Percentiles rank a stretch among this genome's conserved stretches.
Evolutionary conservation across 2,113 vertebrate genomes (phyloP).

Genomic region (Cercopithecus mona): DNA sequence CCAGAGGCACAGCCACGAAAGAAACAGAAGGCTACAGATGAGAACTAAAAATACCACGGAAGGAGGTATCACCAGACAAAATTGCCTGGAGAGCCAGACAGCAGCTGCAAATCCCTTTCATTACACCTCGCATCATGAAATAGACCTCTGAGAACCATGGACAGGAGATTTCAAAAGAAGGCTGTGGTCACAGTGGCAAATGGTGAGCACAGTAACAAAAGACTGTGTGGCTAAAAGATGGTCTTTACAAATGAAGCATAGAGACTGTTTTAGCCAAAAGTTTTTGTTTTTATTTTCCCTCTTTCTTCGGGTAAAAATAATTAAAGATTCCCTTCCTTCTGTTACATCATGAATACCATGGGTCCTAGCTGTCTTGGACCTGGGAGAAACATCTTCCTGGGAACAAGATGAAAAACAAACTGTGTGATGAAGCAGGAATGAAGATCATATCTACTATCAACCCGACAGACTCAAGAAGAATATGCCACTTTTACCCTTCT

Average conservation of each 20-base stretch:
- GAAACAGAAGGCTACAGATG: slow-evolving; percentile 49
- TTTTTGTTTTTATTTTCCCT: neutral
- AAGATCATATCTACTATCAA: neutral
- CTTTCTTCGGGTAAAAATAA: neutral
- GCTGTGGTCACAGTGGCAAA: neutral
- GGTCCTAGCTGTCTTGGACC: neutral
- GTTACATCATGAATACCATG: neutral
- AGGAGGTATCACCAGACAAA: slow-evolving; percentile 59
- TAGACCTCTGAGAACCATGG: slow-evolving; percentile 4
- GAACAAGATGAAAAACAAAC: neutral
- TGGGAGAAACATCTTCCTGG: neutral
- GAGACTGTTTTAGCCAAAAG: neutral
- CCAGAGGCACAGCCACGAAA: slow-evolving; percentile 64
- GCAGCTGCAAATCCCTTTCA: slow-evolving; percentile 41
- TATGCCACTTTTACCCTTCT: accelerated
- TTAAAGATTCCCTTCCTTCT: neutral
- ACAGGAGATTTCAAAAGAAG: neutral
- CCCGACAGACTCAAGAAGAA: neutral
- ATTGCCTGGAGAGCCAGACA: slow-evolving; percentile 22
- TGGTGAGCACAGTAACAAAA: neutral
- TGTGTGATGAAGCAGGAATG: neutral
- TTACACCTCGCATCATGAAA: neutral
- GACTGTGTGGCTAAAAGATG: neutral
- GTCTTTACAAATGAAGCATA: neutral
- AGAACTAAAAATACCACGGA: slow-evolving; percentile 47